Base-by-base conservation (phyloP, 2,113 vertebrate species). In the Malurus melanocephalus region DNA sequence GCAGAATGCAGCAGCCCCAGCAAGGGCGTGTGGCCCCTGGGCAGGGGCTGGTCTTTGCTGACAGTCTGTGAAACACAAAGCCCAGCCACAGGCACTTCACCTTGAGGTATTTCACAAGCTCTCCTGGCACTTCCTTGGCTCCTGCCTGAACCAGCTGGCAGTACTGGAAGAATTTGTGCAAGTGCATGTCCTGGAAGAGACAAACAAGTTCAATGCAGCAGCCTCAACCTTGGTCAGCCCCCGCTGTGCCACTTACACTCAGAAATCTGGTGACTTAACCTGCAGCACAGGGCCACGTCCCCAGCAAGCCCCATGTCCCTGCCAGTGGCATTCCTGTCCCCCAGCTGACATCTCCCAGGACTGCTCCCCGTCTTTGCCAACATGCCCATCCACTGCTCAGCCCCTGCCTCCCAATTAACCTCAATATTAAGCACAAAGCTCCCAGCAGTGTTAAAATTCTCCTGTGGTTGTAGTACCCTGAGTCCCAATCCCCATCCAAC, bases 121-220 rank as follows among this genome's bases (percentile, higher is more conserved):
- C 99, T 61, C 98, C 98, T 33, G 97, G 97, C 92, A 96, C 98
- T 56, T 97, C 98, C 85, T 98, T 98, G 4, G 98, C 96, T 35
- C 98, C 97, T 0, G 97, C 96, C 88, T 97, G 98, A 93, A 98
- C 98, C 92, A 97, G 94, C 93, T 99, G 98, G 96, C 98, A 99
- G 92, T 99, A 97, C 82, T 98, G 98, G 97, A 99, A 99, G 97
- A 99, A 99, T 82, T 98, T 99, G 93, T 99, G 97, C 45, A 99
- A 98, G 66, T 99, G 98, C 80, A 99, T 97, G 95, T 99, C 99
- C 99, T 99, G 93, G 8, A 97, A 96, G 72, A 56, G 85, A 96
- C 86, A 62, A 83, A 60, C 12, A 81, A 84, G 38, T 40, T 82
- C 43, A 94, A 13, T 57, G 72, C 90, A 89, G 72, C 43, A 61